Conservation (phyloP, 2,888 invertebrate species). For the Acleris sparsana region DNA sequence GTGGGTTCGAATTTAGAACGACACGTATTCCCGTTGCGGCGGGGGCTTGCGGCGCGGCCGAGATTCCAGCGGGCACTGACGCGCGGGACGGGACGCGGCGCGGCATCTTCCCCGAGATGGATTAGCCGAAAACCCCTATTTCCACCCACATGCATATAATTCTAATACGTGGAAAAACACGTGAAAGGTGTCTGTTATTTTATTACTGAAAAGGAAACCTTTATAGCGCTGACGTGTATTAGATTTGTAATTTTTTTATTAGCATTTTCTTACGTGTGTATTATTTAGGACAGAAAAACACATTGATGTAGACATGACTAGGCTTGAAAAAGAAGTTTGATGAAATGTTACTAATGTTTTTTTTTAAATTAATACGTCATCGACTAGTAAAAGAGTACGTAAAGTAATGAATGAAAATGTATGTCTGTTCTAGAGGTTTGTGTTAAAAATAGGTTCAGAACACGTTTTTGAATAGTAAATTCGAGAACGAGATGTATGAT, state of each 20-base stretch:
- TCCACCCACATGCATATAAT: constrained; percentile 39
- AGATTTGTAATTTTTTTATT: constrained; percentile 1
- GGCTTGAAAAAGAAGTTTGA: too few relatives aligned
- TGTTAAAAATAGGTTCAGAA: too few relatives aligned
- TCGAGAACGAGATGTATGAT: too few relatives aligned
- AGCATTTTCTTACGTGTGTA: not conserved
- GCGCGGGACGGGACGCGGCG: constrained; percentile 24
- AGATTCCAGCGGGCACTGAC: constrained; percentile 25
- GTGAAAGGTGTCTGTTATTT: constrained; percentile 16
- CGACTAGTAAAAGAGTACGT: too few relatives aligned
- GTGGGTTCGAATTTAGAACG: not conserved
- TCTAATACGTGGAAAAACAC: constrained; percentile 26
- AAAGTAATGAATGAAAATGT: too few relatives aligned
- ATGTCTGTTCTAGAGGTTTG: too few relatives aligned
- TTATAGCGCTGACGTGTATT: constrained; percentile 8
- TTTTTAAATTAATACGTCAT: too few relatives aligned
- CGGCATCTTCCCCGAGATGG: constrained; percentile 54
- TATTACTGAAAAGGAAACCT: constrained; percentile 14
- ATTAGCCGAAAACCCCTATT: constrained; percentile 60
- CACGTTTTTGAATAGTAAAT: too few relatives aligned
- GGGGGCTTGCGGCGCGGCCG: constrained; percentile 23
- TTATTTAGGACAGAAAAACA: too few relatives aligned
- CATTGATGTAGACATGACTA: too few relatives aligned
- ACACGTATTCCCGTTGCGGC: constrained; percentile 10
- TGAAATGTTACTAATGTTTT: too few relatives aligned